Evolutionary conservation across 2,888 invertebrate genomes (phyloP).

Genomic region (Parnassius glacialis): DNA sequence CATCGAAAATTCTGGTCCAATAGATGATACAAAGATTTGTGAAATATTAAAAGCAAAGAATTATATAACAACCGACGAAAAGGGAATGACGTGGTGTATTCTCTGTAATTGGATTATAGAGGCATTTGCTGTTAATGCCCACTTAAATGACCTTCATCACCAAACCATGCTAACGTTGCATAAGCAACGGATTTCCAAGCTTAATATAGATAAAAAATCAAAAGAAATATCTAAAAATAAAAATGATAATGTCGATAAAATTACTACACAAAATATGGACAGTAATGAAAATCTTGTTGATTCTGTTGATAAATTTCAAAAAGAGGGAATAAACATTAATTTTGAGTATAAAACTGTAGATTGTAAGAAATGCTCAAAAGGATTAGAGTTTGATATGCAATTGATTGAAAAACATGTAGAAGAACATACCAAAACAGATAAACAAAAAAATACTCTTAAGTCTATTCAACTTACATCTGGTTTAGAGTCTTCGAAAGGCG

Average conservation of each 20-base stretch:
- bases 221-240: neutral
- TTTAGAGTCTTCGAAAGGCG: neutral
- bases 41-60: slow-evolving; percentile 31
- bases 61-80: slow-evolving; percentile 32
- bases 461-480: slow-evolving; percentile 1
- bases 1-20: slow-evolving; percentile 37
- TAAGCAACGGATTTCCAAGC: slow-evolving; percentile 25
- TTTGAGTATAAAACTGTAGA: slow-evolving; percentile 35
- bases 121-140: slow-evolving; percentile 3
- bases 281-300: slow-evolving; percentile 31
- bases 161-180: slow-evolving; percentile 38
- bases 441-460: slow-evolving; percentile 13
- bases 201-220: slow-evolving; percentile 17
- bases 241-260: neutral
- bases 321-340: slow-evolving; percentile 42
- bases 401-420: slow-evolving; percentile 37
- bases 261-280: neutral
- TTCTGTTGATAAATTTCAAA: slow-evolving; percentile 36
- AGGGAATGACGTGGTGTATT: slow-evolving; percentile 35
- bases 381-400: slow-evolving; percentile 34
- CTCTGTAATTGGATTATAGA: slow-evolving; percentile 39
- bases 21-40: slow-evolving; percentile 30
- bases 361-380: slow-evolving; percentile 40
- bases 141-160: slow-evolving; percentile 37
- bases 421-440: slow-evolving; percentile 22